Percentiles rank a stretch among this genome's conserved stretches.
phyloP scores from a whole-genome alignment of 35 echinoderm and acorn worm species.

The Amphiura filiformis region DNA sequence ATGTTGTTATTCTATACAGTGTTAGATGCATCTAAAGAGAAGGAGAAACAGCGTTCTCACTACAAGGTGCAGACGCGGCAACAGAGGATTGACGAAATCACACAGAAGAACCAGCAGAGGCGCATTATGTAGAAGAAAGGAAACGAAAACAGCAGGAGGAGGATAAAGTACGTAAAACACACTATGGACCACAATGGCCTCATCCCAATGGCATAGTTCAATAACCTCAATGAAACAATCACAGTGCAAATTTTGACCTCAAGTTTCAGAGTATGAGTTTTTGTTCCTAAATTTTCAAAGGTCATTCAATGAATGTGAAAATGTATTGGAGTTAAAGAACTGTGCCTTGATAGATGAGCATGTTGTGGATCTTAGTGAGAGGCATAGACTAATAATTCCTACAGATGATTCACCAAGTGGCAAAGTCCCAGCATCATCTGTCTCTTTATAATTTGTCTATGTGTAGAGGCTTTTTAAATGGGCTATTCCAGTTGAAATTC shows the following conservation, averaged over 20 bases:
- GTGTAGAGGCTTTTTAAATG: not conserved
- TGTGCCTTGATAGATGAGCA: too few relatives aligned
- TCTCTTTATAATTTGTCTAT: not conserved
- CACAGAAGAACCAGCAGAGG: slow-evolving; percentile 27
- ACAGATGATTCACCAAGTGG: too few relatives aligned
- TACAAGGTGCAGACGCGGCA: slow-evolving; percentile 23
- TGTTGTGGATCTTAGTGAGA: too few relatives aligned
- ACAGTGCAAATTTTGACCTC: too few relatives aligned
- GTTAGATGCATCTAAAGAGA: slow-evolving; percentile 61
- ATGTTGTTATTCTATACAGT: slow-evolving; percentile 26
- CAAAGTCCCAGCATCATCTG: not conserved
- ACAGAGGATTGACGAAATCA: slow-evolving; percentile 16
- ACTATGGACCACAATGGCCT: too few relatives aligned
- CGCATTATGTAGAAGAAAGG: slow-evolving; percentile 40
- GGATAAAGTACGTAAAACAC: slow-evolving; percentile 30
- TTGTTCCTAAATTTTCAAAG: too few relatives aligned
- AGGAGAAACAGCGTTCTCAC: not conserved
- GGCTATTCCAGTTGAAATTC: too few relatives aligned
- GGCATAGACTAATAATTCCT: not conserved
- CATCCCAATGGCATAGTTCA: too few relatives aligned
- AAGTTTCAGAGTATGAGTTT: too few relatives aligned
- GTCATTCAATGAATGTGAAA: too few relatives aligned
- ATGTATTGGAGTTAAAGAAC: too few relatives aligned
- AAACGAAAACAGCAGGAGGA: slow-evolving; percentile 32
- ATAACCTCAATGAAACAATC: too few relatives aligned